Percentiles rank a stretch among this genome's conserved stretches.
phyloP scores from a whole-genome alignment of 35 echinoderm and acorn worm genomes.

The Diadema setosum region DNA sequence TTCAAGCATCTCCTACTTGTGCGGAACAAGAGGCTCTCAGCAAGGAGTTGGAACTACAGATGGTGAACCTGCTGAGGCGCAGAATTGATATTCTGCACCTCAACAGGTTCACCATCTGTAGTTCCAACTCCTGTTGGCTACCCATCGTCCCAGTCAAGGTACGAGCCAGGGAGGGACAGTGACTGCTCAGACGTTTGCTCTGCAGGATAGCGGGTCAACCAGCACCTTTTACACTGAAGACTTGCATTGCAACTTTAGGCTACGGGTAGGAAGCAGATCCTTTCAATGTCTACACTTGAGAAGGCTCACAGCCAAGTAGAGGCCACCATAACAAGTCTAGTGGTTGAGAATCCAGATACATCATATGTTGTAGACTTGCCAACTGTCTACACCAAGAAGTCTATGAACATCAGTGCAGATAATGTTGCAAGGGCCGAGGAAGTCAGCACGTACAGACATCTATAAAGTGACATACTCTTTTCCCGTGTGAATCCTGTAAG shows the following conservation, averaged over 20 bases:
- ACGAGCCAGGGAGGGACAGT: neutral
- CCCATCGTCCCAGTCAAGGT: conserved; percentile 15
- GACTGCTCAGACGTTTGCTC: conserved; percentile 7
- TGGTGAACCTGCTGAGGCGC: neutral
- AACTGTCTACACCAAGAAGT: neutral
- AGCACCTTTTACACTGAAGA: conserved; percentile 24
- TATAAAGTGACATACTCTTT: too few relatives aligned
- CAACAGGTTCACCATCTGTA: neutral
- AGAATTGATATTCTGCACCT: neutral
- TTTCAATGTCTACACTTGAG: conserved; percentile 23
- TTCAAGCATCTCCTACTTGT: neutral
- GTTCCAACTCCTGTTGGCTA: neutral
- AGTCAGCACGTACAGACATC: neutral
- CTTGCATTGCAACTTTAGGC: neutral
- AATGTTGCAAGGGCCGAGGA: neutral
- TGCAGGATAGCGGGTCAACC: conserved; percentile 50
- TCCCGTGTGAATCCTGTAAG: neutral
- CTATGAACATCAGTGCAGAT: neutral
- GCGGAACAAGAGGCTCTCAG: neutral
- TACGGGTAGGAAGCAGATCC: neutral
- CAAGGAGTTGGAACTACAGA: neutral
- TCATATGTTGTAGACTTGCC: neutral
- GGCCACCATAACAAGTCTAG: neutral
- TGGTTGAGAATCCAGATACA: neutral
- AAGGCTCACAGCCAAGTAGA: neutral